phyloP scores from a whole-genome alignment of 1,140 invertebrate species.

The Drosophila takahashii region DNA sequence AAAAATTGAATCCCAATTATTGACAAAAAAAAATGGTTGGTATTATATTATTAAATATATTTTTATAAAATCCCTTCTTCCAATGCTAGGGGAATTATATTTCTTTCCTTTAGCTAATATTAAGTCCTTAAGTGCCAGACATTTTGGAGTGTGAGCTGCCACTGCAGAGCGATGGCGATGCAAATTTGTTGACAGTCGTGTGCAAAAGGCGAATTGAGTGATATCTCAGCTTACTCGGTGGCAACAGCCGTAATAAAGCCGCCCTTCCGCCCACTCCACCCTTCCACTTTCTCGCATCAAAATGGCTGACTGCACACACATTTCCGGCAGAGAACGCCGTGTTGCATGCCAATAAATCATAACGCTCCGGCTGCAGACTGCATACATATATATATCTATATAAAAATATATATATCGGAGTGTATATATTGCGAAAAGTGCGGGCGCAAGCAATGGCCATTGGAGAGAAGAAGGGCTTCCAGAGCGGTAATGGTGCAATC shows the following conservation, averaged over 20 bases:
- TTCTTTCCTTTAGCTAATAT: background rate
- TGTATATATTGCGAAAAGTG: constrained; percentile 10
- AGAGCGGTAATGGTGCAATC: constrained; percentile 70
- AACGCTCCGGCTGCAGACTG: constrained; percentile 56
- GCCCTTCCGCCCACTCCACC: constrained; percentile 10
- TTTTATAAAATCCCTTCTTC: background rate
- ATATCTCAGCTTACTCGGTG: constrained; percentile 44
- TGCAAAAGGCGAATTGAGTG: constrained; percentile 41
- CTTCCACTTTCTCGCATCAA: constrained; percentile 28
- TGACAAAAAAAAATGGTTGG: too few relatives aligned
- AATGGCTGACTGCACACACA: constrained; percentile 63
- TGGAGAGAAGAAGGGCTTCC: constrained; percentile 18
- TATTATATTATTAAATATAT: too few relatives aligned
- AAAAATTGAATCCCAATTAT: too few relatives aligned
- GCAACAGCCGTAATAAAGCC: constrained; percentile 38
- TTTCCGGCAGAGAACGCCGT: constrained; percentile 54
- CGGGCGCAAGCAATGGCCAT: constrained; percentile 7
- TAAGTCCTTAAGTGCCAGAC: constrained; percentile 10
- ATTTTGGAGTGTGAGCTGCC: constrained; percentile 17
- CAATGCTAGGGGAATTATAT: background rate
- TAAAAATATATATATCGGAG: background rate
- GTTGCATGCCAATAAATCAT: constrained; percentile 83
- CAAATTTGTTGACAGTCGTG: constrained; percentile 49
- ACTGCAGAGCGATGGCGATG: constrained; percentile 37
- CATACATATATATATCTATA: constrained; percentile 1